A percentile compares a stretch with the other conserved stretches of the same genome.
These are phyloP conservation scores for Drosophila conformis DNA, from an alignment of 2,888 invertebrate species.

Conservation along the genomic window DNA sequence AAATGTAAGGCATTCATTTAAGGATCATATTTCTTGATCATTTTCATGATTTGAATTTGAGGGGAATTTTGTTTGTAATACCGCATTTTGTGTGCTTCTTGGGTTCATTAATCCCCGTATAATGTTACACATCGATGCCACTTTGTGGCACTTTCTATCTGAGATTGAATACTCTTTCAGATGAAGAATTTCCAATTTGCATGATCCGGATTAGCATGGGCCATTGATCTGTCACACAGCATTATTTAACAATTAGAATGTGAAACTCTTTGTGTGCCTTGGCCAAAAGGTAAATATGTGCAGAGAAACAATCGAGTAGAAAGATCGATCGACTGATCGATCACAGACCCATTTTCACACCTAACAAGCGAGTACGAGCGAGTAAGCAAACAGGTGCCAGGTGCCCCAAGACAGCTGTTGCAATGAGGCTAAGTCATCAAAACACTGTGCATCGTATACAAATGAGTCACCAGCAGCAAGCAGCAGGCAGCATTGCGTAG, in stretches of 20 bases:
- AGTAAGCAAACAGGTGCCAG: constrained; percentile 48
- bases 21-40: constrained; percentile 3
- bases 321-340: constrained; percentile 49
- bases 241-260: constrained; percentile 69
- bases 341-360: constrained; percentile 71
- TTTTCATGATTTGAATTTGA: background rate
- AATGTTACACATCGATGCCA: background rate
- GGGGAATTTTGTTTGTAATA: background rate
- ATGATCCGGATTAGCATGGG: constrained; percentile 25
- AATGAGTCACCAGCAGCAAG: constrained; percentile 61
- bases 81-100: background rate
- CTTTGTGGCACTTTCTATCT: background rate
- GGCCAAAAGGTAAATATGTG: constrained; percentile 46
- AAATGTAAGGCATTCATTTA: background rate
- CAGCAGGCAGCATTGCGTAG: constrained; percentile 45
- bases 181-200: constrained; percentile 24
- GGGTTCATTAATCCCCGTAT: background rate
- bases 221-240: constrained; percentile 47
- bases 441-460: constrained; percentile 55
- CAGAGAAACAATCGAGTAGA: constrained; percentile 13
- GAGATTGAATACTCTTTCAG: constrained; percentile 3
- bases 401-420: constrained; percentile 61
- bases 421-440: constrained; percentile 78
- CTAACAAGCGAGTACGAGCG: constrained; percentile 27
- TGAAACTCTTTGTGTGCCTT: constrained; percentile 34